Evolutionary conservation across 2,113 vertebrate species (phyloP), one percentile per base, ranked within the genome.

Genomic region (Gopherus flavomarginatus): DNA sequence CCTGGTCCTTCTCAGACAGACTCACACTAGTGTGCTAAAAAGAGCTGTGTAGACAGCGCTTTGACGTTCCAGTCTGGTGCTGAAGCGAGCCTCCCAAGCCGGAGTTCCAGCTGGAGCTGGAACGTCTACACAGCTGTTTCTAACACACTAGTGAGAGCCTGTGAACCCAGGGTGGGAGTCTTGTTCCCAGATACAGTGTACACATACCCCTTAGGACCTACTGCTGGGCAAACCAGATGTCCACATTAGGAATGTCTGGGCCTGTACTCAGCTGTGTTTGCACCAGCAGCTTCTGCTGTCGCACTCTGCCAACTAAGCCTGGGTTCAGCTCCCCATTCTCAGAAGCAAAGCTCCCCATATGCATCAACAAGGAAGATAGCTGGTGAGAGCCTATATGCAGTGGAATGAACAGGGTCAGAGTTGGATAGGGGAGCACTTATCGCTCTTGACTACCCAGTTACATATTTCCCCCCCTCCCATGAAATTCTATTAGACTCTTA

Each of bases 201-300:
- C 31, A n/a, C 3, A 5, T 42, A 22, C 9, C 69, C 72, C 72
- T 26, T 22, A 22, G 26, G 38, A 13, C 24, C 38, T 13, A 13
- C 6, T 8, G 38, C 22, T 44, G 44, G 16, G 17, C 78, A 35
- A 50, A 50, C 5, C 47, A 21, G 16, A 35, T 31, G 72, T 26
- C 11, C 38, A 26, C 24, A 26, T 44, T 26, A 77, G 0, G 1
- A 87, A 5, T 5, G 4, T 38, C 31, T 57, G 47, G 8, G 38
- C 83, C 90, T 16, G 11, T 31, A 24, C 57, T 49, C 57, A 56
- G 5, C 81, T 79, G n/a, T 29, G 62, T 35, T 38, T 19, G 44
- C 69, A 44, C 8, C 65, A 69, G 24, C 81, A 44, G 16, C 4
- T 54, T 56, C 69, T 10, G 10, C 24, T 22, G 42, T 44, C 21